phyloP scores from a whole-genome alignment of 2,797 vertebrate genomes.

The Gallinago nigripennis region DNA sequence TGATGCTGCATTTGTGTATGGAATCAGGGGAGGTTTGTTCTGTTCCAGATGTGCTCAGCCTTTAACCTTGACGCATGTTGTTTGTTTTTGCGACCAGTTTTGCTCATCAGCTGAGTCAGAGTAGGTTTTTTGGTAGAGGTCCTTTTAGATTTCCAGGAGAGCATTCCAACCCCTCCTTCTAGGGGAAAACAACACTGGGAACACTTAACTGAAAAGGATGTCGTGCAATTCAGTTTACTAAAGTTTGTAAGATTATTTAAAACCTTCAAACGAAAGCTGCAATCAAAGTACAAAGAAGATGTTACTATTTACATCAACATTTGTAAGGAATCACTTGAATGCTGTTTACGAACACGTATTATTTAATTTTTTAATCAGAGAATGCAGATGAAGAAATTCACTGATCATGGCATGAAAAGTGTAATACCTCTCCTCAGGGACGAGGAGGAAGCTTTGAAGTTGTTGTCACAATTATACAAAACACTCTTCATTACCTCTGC shows the following conservation, averaged over 20 bases:
- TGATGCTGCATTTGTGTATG: neutral
- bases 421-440: neutral
- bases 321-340: neutral
- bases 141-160: neutral
- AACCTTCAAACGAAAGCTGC: neutral
- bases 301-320: neutral
- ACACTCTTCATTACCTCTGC: neutral
- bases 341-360: neutral
- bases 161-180: neutral
- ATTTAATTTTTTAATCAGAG: neutral
- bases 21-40: neutral
- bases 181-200: neutral
- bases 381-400: neutral
- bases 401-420: neutral
- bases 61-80: accelerated
- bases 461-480: neutral
- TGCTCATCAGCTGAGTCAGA: neutral
- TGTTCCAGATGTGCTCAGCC: neutral
- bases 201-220: neutral
- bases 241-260: neutral
- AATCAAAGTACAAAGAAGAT: neutral
- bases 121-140: neutral
- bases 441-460: neutral
- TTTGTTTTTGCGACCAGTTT: neutral
- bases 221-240: neutral